Evolutionary conservation across 2,113 vertebrate species (phyloP).

Genomic region (Pedionomus torquatus): DNA sequence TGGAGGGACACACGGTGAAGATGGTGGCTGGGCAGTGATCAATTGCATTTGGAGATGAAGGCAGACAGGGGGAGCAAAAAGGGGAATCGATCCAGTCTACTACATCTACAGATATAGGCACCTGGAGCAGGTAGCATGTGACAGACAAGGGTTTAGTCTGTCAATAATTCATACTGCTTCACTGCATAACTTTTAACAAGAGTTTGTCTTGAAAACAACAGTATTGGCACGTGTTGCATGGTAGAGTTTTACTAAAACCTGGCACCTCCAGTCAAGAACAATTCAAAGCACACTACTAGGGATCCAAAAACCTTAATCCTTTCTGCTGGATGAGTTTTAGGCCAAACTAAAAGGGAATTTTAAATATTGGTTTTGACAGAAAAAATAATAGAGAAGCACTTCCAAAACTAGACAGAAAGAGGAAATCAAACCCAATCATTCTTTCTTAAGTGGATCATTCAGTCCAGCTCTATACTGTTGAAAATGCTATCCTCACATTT

Average conservation of each 20-base stretch:
- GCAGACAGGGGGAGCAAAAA: slow-evolving; percentile 34
- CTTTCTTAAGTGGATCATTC: neutral
- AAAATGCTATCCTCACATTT: neutral
- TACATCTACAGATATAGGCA: slow-evolving; percentile 9
- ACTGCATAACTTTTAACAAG: slow-evolving; percentile 12
- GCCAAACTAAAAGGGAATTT: neutral
- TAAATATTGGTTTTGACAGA: neutral
- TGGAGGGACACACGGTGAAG: neutral
- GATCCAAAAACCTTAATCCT: neutral
- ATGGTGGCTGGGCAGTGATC: slow-evolving; percentile 2
- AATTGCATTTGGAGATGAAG: slow-evolving; percentile 30
- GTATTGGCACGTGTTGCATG: neutral
- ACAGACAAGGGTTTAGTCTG: slow-evolving; percentile 9
- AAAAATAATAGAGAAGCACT: neutral
- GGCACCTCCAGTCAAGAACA: neutral
- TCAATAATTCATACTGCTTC: slow-evolving; percentile 38
- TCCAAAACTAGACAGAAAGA: neutral
- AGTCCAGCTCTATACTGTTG: neutral
- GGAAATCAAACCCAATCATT: neutral
- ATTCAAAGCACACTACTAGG: neutral
- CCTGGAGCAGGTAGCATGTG: slow-evolving; percentile 24
- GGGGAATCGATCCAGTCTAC: slow-evolving; percentile 21
- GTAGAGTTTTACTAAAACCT: slow-evolving; percentile 1
- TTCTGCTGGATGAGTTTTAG: neutral
- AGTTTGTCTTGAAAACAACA: slow-evolving; percentile 23